Percentiles rank a stretch among this genome's conserved stretches.
Conservation (phyloP, 2,113 vertebrate species). For the Seriola dumerili region DNA sequence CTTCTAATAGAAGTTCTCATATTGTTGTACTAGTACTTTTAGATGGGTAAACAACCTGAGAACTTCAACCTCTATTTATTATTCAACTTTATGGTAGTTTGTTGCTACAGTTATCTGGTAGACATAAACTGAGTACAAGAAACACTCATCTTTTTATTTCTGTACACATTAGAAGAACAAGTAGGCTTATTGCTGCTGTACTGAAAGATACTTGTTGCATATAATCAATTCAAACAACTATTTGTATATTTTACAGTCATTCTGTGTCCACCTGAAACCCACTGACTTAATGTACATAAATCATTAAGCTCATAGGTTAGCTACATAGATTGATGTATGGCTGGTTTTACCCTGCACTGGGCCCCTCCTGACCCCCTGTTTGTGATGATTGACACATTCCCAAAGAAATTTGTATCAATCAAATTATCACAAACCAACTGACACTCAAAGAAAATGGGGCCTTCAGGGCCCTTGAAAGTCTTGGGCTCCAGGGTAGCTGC, state of each 20-base stretch:
- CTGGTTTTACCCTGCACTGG: neutral
- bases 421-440: neutral
- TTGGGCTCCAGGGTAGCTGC: neutral
- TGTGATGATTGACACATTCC: neutral
- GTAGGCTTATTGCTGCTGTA: constrained; percentile 7
- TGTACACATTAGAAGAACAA: constrained; percentile 24
- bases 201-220: neutral
- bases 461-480: neutral
- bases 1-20: neutral
- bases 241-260: constrained; percentile 49
- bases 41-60: neutral
- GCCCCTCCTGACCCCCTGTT: neutral
- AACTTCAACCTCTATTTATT: neutral
- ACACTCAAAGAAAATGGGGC: neutral
- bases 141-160: neutral
- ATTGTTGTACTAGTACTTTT: neutral
- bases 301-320: neutral
- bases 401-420: neutral
- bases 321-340: neutral
- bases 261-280: neutral
- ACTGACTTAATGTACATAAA: constrained; percentile 12
- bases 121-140: constrained; percentile 3
- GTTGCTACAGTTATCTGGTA: constrained; percentile 5
- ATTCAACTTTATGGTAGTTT: neutral
- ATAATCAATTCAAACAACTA: constrained; percentile 29